phyloP scores from a whole-genome alignment of 1,140 invertebrate genomes.

The Pachyrhynchus sulphureomaculatus region DNA sequence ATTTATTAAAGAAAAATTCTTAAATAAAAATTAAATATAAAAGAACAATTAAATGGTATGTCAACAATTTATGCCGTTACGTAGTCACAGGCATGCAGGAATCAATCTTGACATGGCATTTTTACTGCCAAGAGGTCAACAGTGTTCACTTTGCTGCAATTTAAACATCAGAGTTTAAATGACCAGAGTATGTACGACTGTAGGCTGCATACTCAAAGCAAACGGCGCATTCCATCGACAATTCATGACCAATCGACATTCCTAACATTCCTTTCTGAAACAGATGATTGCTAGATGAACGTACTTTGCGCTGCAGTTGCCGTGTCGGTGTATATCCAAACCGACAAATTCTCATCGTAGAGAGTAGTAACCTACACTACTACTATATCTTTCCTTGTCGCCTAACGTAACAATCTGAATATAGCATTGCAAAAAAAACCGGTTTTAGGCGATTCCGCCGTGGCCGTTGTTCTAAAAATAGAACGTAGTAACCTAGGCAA shows the following conservation, averaged over 20 bases:
- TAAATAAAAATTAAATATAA: no score
- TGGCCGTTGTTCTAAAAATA: conserved; percentile 31
- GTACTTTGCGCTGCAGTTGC: background rate
- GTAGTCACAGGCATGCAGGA: no score
- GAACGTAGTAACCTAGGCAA: conserved; percentile 30
- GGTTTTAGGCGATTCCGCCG: conserved; percentile 7
- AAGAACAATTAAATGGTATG: no score
- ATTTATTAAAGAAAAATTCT: no score
- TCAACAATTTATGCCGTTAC: no score
- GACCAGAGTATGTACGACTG: background rate
- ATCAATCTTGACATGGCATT: background rate
- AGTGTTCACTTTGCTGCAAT: conserved; percentile 5
- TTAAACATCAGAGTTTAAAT: conserved; percentile 20
- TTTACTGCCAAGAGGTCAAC: conserved; percentile 7
- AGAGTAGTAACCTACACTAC: conserved; percentile 5
- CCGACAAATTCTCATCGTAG: background rate
- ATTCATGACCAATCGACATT: conserved; percentile 25
- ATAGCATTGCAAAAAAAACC: conserved; percentile 6
- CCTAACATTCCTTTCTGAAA: conserved; percentile 8
- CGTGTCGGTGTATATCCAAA: background rate
- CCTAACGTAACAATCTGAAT: conserved; percentile 21
- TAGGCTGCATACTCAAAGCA: background rate
- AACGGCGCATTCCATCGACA: conserved; percentile 10
- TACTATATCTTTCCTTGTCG: conserved; percentile 19
- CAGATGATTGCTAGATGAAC: conserved; percentile 22